phyloP scores from a whole-genome alignment of 2,797 vertebrate species.

The Nannoperca obscura region DNA sequence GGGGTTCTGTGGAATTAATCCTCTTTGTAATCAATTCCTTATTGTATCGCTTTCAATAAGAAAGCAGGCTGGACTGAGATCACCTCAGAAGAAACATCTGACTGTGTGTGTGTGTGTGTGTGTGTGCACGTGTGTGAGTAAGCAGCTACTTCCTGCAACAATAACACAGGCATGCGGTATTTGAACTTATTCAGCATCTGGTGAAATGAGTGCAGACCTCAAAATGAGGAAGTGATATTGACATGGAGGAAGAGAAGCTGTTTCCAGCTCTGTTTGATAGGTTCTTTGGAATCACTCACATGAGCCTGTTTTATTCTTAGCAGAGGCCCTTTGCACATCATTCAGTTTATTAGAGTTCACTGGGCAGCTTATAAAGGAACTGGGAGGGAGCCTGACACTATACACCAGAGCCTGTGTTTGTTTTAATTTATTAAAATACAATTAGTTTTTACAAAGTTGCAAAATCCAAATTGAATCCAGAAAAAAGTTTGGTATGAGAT shows the following conservation, averaged over 20 bases:
- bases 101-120: slow-evolving; percentile 22
- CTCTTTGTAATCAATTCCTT: slow-evolving; percentile 69
- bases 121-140: slow-evolving; percentile 31
- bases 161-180: slow-evolving; percentile 49
- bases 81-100: slow-evolving; percentile 21
- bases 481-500: neutral
- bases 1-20: slow-evolving; percentile 52
- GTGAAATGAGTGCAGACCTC: slow-evolving; percentile 63
- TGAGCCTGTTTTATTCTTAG: slow-evolving; percentile 77
- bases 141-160: slow-evolving; percentile 77
- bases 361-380: slow-evolving; percentile 14
- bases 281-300: slow-evolving; percentile 65
- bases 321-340: slow-evolving; percentile 37
- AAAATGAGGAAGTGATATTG: slow-evolving; percentile 82
- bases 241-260: slow-evolving; percentile 73
- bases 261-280: slow-evolving; percentile 60
- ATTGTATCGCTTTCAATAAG: slow-evolving; percentile 55
- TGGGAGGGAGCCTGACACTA: neutral
- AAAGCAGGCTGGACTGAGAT: slow-evolving; percentile 25
- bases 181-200: slow-evolving; percentile 74
- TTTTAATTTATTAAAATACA: slow-evolving; percentile 12
- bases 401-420: neutral
- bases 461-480: slow-evolving; percentile 5
- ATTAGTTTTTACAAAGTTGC: neutral
- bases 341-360: slow-evolving; percentile 66